Percentiles rank a stretch among this genome's conserved stretches.
These are phyloP conservation scores for Caenorhabditis inopinata DNA, from an alignment of 1,140 invertebrate species.

Conservation along the genomic window DNA sequence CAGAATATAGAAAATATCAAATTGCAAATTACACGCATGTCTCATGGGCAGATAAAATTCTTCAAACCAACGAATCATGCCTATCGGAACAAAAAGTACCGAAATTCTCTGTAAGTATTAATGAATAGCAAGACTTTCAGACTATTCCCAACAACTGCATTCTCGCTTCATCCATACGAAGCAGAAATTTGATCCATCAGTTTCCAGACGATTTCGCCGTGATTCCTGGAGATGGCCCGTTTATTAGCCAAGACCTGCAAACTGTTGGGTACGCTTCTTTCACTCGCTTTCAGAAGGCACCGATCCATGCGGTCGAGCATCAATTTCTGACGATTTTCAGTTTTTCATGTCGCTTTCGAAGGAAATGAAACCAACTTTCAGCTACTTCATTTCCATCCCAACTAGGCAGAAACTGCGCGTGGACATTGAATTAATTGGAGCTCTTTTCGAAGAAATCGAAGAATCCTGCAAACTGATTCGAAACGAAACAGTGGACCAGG, in stretches of 20 bases:
- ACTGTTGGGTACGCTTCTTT: constrained; percentile 46
- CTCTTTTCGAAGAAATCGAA: constrained; percentile 27
- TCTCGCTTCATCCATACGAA: not conserved
- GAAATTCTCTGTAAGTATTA: not conserved
- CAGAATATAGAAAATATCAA: not conserved
- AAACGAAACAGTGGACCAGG: not conserved
- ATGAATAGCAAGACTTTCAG: not conserved
- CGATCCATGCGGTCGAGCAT: too few relatives aligned
- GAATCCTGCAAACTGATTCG: not conserved
- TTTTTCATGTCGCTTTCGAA: too few relatives aligned
- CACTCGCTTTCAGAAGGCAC: too few relatives aligned
- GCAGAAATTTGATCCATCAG: not conserved
- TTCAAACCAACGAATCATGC: not conserved
- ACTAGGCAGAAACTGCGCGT: constrained; percentile 22
- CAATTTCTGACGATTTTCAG: too few relatives aligned
- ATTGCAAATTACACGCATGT: not conserved
- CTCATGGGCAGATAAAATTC: not conserved
- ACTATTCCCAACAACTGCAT: not conserved
- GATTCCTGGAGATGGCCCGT: constrained; percentile 45
- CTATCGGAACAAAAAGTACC: not conserved
- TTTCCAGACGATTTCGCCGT: constrained; percentile 29
- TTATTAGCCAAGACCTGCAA: constrained; percentile 45
- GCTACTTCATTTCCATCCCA: constrained; percentile 26
- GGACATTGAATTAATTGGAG: constrained; percentile 8
- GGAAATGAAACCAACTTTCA: not conserved